Evolutionary conservation across 2,888 invertebrate genomes (phyloP).

Genomic region (Cerastis rubricosa): DNA sequence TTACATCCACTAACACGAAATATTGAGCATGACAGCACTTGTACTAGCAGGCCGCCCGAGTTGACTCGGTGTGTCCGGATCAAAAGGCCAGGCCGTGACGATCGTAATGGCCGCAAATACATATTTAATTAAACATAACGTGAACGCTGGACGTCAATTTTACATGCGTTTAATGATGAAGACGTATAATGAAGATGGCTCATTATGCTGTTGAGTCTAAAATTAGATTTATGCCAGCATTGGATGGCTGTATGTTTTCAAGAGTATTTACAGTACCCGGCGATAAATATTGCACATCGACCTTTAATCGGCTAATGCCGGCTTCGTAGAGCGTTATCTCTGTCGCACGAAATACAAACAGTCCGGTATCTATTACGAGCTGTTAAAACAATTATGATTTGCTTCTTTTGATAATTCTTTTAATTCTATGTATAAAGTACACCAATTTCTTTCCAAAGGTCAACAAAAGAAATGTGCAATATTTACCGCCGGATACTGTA

Average conservation of each 20-base stretch:
- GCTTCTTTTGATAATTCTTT: too few relatives aligned
- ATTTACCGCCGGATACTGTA: too few relatives aligned
- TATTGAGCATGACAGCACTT: conserved; percentile 53
- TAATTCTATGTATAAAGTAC: too few relatives aligned
- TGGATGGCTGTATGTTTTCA: background rate
- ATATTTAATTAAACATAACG: conserved; percentile 58
- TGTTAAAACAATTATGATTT: too few relatives aligned
- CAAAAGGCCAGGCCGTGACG: conserved; percentile 46
- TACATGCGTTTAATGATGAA: conserved; percentile 61
- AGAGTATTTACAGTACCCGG: too few relatives aligned
- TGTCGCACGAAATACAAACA: too few relatives aligned
- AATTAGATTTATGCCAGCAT: conserved; percentile 14
- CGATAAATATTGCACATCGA: too few relatives aligned
- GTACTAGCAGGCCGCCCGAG: conserved; percentile 17
- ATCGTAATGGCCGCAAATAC: conserved; percentile 52
- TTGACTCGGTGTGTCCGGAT: conserved; percentile 56
- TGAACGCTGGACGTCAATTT: conserved; percentile 42
- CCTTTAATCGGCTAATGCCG: too few relatives aligned
- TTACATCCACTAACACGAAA: conserved; percentile 48
- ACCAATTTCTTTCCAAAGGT: too few relatives aligned
- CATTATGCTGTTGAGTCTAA: conserved; percentile 33
- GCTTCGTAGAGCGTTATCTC: too few relatives aligned
- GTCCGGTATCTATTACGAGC: too few relatives aligned
- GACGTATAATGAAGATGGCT: conserved; percentile 50
- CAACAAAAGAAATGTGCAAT: too few relatives aligned